phyloP scores from a whole-genome alignment of 2,888 invertebrate genomes.

The Vanessa cardui region DNA sequence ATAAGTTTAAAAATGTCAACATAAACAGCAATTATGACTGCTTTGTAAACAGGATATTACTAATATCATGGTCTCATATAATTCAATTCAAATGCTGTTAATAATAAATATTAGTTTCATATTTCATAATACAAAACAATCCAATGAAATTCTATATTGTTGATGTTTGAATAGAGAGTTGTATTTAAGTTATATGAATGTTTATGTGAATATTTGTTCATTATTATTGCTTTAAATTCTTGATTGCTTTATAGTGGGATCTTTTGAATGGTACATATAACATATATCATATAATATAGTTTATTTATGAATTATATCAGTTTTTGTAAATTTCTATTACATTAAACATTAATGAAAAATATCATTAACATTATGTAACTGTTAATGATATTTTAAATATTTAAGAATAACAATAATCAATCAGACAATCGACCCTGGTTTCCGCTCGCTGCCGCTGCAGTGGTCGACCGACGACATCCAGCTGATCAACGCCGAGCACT shows the following conservation, averaged over 20 bases:
- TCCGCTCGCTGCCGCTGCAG: constrained; percentile 20
- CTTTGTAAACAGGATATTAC: neutral
- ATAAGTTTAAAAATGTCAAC: no score
- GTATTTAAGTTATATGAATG: no score
- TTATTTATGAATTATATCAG: no score
- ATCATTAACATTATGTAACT: neutral
- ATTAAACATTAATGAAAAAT: no score
- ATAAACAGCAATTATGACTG: neutral
- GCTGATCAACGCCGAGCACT: constrained; percentile 50
- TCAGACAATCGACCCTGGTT: neutral
- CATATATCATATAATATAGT: no score
- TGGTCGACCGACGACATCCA: constrained; percentile 47
- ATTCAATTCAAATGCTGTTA: neutral
- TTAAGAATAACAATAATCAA: neutral
- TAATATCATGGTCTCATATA: neutral
- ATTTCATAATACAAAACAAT: neutral
- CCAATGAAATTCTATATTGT: neutral
- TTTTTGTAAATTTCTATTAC: no score
- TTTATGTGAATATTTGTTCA: no score
- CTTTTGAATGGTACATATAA: no score
- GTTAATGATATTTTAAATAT: neutral
- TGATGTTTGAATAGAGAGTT: neutral
- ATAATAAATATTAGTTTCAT: no score
- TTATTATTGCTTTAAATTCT: no score
- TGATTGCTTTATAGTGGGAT: no score